phyloP scores from a whole-genome alignment of 2,797 vertebrate species.

The Distichodus sexfasciatus region DNA sequence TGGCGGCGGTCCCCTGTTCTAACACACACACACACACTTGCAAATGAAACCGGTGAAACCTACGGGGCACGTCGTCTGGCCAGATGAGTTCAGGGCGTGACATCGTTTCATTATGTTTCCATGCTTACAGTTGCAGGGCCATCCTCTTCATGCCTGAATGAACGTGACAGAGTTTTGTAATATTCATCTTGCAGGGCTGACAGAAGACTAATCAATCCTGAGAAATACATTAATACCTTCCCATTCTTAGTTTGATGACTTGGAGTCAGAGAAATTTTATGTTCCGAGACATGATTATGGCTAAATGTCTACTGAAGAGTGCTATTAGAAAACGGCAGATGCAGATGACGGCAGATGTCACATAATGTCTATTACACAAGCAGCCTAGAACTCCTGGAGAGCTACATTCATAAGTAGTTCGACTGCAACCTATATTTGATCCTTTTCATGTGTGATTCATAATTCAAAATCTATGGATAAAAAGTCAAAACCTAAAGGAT shows the following conservation, averaged over 20 bases:
- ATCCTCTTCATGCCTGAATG: neutral
- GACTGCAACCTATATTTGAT: no score
- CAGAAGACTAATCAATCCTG: neutral
- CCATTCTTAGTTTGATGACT: conserved; percentile 1
- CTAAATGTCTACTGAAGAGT: conserved; percentile 8
- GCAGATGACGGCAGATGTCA: no score
- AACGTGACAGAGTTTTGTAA: neutral
- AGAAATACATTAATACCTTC: conserved; percentile 9
- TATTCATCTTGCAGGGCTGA: conserved; percentile 9
- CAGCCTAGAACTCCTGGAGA: no score
- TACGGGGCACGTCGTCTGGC: neutral
- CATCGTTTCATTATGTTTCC: neutral
- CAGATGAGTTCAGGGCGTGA: neutral
- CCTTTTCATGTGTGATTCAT: no score
- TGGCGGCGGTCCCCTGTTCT: no score
- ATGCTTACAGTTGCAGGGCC: neutral
- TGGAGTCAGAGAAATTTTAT: neutral
- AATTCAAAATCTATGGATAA: no score
- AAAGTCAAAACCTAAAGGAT: no score
- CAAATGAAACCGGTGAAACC: neutral
- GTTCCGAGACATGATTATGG: conserved; percentile 7
- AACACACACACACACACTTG: no score
- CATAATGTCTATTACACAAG: conserved; percentile 12
- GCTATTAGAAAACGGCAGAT: neutral
- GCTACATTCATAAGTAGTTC: no score